Conservation (phyloP, 2,888 invertebrate species). For the Luffia ferchaultella region DNA sequence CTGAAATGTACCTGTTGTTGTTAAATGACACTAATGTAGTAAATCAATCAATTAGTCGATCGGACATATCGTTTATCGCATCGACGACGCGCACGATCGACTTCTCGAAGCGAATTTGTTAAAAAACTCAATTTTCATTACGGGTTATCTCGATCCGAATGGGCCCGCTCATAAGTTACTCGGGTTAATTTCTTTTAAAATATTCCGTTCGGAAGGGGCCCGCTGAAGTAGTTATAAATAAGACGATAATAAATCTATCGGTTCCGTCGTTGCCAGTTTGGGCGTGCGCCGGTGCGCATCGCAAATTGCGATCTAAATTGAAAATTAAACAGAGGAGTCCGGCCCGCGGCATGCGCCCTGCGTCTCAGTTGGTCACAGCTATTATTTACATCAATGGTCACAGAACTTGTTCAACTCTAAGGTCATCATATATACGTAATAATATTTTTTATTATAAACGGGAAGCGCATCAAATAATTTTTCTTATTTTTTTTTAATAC, state of each 20-base stretch:
- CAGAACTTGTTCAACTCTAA: too few relatives aligned
- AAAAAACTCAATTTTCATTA: slow-evolving; percentile 56
- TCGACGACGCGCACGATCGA: slow-evolving; percentile 24
- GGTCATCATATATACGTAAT: too few relatives aligned
- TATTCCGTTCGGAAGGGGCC: slow-evolving; percentile 28
- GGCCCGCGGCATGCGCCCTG: slow-evolving; percentile 14
- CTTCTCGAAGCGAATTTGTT: slow-evolving; percentile 27
- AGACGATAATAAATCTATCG: slow-evolving; percentile 55
- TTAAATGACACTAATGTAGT: too few relatives aligned
- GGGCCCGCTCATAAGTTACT: slow-evolving; percentile 43
- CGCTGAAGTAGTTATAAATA: slow-evolving; percentile 24
- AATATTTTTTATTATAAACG: too few relatives aligned
- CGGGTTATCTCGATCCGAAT: slow-evolving; percentile 40
- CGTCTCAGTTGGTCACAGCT: too few relatives aligned
- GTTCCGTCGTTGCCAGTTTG: slow-evolving; percentile 53
- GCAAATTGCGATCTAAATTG: slow-evolving; percentile 68
- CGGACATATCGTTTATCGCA: slow-evolving; percentile 28
- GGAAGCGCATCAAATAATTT: too few relatives aligned
- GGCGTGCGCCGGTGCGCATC: slow-evolving; percentile 52
- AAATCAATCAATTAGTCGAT: slow-evolving; percentile 23
- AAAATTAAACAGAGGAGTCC: slow-evolving; percentile 60
- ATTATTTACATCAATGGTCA: too few relatives aligned
- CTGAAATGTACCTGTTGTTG: too few relatives aligned
- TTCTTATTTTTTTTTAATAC: too few relatives aligned
- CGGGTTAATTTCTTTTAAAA: slow-evolving; percentile 58